Evolutionary conservation across 2,888 invertebrate species (phyloP), one percentile per base, ranked within the genome.

Genomic region (Drosophila planitibia): DNA sequence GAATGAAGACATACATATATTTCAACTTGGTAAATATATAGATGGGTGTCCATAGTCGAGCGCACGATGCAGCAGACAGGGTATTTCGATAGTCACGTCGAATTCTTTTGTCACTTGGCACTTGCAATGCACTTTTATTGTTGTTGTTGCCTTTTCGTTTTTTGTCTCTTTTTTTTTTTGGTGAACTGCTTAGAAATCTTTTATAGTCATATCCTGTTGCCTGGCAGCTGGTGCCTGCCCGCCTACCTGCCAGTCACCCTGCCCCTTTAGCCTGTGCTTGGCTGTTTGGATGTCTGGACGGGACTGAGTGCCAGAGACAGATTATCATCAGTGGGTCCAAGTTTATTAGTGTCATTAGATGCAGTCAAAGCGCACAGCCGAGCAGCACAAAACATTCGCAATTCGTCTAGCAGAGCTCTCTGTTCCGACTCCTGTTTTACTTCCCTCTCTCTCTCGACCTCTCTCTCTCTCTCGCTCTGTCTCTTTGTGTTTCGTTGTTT

Each of bases 331-430:
- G 83, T 76, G 89, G 85, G 65, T 49, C 79, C 83, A 85, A 88
- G 89, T 83, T 85, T 85, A 85, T 85, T 88, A 85, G 83, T 88
- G 84, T 85, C 86, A 85, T 85, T 85, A 85, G 86, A 83, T 85
- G 89, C 86, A 85, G 89, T 88, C 83, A 88, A 75, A 85, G 87
- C 82, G 76, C 85, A 87, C 68, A 83, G 86, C 78, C 69, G 77
- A 83, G 79, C 54, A 72, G 64, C 82, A 69, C 78, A 76, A 82
- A 67, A 57, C 57, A 74, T 37, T 76, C 73, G 63, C 74, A 52
- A 61, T 76, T 67, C 74, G 62, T 74, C 68, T 67, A 63, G 62
- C 57, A 19, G 19, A 53, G 39, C 30, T 22, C 51, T 7, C 44
- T 14, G 44, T 7, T 44, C 14, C 44, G 44, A 44, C 44, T 22